Conservation (phyloP, 2,113 vertebrate genomes). For the Microtus montanus region DNA sequence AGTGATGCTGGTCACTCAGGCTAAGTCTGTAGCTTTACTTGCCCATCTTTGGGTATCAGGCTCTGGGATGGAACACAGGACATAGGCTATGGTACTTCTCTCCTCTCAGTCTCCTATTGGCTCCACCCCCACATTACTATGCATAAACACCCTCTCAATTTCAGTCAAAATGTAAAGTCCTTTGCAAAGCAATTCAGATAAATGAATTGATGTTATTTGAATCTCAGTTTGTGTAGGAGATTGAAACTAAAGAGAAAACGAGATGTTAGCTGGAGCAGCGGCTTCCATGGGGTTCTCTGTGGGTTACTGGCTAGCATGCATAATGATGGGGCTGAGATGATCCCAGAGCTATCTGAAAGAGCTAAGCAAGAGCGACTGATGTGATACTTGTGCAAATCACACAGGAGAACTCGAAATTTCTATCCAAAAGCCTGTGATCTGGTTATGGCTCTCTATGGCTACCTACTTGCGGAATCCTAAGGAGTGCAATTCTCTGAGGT, state of each 20-base stretch:
- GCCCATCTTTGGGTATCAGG: not conserved
- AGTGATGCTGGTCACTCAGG: not conserved
- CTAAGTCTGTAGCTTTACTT: not conserved
- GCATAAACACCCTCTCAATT: not conserved
- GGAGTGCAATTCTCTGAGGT: not conserved
- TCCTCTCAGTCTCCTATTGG: not conserved
- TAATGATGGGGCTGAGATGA: conserved; percentile 31
- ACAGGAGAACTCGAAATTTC: not conserved
- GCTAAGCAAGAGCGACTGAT: not conserved
- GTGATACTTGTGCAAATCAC: conserved; percentile 32
- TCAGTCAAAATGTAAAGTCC: conserved; percentile 31
- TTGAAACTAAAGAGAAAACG: conserved; percentile 67
- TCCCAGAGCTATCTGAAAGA: not conserved
- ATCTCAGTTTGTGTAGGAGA: conserved; percentile 54
- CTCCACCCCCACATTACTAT: not conserved
- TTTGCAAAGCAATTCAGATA: conserved; percentile 59
- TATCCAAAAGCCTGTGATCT: conserved; percentile 36
- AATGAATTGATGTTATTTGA: conserved; percentile 54
- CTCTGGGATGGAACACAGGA: not conserved
- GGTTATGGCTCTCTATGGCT: not conserved
- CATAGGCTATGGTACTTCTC: not conserved
- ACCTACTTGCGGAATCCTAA: not conserved
- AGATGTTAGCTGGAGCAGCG: conserved; percentile 43
- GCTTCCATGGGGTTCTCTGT: conserved; percentile 33
- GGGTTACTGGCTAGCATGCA: not conserved